phyloP scores from a whole-genome alignment of 2,113 vertebrate species.

The Hemiscyllium ocellatum region DNA sequence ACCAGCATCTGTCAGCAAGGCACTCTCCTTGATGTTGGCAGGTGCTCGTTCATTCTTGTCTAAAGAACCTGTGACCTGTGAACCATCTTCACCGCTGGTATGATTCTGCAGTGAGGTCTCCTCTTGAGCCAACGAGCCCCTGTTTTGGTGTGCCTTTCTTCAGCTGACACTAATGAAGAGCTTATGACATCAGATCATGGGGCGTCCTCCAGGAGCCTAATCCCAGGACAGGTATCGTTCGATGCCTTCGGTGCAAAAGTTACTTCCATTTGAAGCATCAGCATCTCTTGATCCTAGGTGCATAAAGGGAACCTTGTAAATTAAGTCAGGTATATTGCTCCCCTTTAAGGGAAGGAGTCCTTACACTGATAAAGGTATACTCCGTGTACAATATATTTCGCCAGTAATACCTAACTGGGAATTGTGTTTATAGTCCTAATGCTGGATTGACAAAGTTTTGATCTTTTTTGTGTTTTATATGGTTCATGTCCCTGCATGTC shows the following conservation, averaged over 20 bases:
- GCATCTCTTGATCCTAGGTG: neutral
- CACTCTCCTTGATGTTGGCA: conserved; percentile 34
- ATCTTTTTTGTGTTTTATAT: neutral
- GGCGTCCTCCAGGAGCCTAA: conserved; percentile 18
- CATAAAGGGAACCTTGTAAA: conserved; percentile 2
- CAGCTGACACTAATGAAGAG: conserved; percentile 24
- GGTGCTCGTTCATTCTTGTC: conserved; percentile 14
- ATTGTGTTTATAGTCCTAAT: neutral
- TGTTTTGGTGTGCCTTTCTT: conserved; percentile 18
- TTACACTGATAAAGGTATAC: neutral
- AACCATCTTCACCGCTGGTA: conserved; percentile 14
- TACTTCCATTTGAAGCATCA: conserved; percentile 32
- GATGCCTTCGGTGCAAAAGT: conserved; percentile 20
- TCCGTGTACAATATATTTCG: neutral
- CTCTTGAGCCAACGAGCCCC: conserved; percentile 18
- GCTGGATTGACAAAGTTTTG: neutral
- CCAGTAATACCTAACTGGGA: neutral
- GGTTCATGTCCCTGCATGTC: neutral
- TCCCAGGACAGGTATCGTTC: conserved; percentile 25
- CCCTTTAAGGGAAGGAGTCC: conserved; percentile 6
- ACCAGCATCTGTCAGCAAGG: neutral
- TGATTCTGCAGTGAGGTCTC: conserved; percentile 18
- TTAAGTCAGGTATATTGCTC: conserved; percentile 29
- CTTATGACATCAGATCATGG: conserved; percentile 24
- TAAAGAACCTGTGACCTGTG: conserved; percentile 20